These are phyloP conservation scores for Lordiphosa mommai DNA, from an alignment of 1,140 invertebrate genomes.

Conservation along the genomic window DNA sequence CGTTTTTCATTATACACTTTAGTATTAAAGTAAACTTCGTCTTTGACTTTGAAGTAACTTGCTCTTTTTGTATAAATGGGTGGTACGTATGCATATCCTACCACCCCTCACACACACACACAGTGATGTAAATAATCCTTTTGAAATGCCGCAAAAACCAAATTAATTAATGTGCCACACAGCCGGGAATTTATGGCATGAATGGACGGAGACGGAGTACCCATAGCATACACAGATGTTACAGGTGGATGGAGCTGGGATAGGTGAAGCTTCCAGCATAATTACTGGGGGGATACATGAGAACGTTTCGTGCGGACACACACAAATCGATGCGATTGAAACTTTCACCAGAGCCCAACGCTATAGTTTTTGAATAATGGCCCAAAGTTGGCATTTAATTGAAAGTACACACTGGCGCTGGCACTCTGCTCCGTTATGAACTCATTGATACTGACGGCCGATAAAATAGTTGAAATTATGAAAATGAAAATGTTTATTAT, in stretches of 20 bases:
- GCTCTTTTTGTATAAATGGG: neutral
- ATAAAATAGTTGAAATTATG: conserved; percentile 54
- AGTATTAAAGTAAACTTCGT: too few relatives aligned
- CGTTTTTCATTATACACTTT: too few relatives aligned
- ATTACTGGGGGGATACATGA: conserved; percentile 24
- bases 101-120: neutral
- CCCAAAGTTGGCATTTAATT: conserved; percentile 70
- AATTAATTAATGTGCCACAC: conserved; percentile 77
- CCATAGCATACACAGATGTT: conserved; percentile 48
- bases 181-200: conserved; percentile 68
- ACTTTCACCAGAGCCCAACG: conserved; percentile 39
- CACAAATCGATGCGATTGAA: conserved; percentile 56
- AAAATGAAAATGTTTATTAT: conserved; percentile 74
- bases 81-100: too few relatives aligned
- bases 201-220: conserved; percentile 35
- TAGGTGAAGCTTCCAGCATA: conserved; percentile 22
- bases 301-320: conserved; percentile 2
- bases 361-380: conserved; percentile 71
- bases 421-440: conserved; percentile 44
- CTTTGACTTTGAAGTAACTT: conserved; percentile 1
- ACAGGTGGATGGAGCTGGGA: conserved; percentile 35
- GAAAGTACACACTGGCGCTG: conserved; percentile 58
- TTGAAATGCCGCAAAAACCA: conserved; percentile 68
- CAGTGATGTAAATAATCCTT: conserved; percentile 61
- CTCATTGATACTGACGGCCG: conserved; percentile 59